Evolutionary conservation across 2,888 invertebrate species (phyloP).

Genomic region (Himalopsyche tibetana): DNA sequence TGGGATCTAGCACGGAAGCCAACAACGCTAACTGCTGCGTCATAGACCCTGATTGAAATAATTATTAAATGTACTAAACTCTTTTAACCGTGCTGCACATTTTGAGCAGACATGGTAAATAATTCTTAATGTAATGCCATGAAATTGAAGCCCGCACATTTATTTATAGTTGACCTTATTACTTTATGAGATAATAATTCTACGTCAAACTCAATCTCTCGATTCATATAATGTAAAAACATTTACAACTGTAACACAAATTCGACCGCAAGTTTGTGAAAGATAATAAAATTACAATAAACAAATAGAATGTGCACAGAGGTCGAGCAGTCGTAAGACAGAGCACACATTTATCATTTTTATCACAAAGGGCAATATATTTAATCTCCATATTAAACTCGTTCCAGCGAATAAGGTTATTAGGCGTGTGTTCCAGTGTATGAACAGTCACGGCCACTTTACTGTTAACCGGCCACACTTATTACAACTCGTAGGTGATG

Average conservation of each 20-base stretch:
- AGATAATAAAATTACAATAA: background rate
- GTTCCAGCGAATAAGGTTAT: constrained; percentile 53
- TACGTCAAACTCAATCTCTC: too few species aligned
- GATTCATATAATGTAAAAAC: too few species aligned
- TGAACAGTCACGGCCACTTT: constrained; percentile 53
- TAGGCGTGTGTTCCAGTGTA: constrained; percentile 49
- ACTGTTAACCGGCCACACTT: constrained; percentile 50
- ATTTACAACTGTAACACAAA: background rate
- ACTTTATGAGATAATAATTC: too few species aligned
- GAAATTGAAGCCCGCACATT: too few species aligned
- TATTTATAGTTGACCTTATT: too few species aligned
- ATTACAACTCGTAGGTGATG: constrained; percentile 5
- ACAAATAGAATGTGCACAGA: background rate
- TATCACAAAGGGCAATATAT: constrained; percentile 16
- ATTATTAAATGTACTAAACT: too few species aligned
- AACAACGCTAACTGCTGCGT: too few species aligned
- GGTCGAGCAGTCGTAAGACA: background rate
- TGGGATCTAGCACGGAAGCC: too few species aligned
- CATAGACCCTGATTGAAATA: too few species aligned
- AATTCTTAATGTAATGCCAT: too few species aligned
- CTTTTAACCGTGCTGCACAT: too few species aligned
- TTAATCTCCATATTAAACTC: constrained; percentile 25
- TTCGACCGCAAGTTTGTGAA: background rate
- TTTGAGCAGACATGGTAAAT: too few species aligned
- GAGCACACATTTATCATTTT: background rate